These are phyloP conservation scores for Tokudaia tokunoshimensis DNA, from an alignment of 2,797 vertebrate genomes.

Conservation along the genomic window DNA sequence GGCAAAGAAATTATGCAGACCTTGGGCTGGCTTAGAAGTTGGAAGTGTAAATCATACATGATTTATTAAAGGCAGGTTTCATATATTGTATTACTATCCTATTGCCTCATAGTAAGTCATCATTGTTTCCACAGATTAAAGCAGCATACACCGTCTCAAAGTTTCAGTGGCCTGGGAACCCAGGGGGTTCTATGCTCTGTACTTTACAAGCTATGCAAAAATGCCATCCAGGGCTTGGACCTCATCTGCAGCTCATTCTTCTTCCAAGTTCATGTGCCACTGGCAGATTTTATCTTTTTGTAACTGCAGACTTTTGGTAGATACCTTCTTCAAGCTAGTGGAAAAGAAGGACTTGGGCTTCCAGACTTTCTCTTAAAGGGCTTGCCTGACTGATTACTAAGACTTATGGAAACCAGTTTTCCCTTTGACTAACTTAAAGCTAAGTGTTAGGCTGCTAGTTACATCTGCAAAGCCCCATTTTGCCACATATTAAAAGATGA, in stretches of 20 bases:
- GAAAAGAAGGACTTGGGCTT: not conserved
- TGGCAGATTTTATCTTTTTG: not conserved
- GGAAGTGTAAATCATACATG: not conserved
- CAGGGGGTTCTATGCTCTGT: not conserved
- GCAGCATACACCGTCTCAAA: not conserved
- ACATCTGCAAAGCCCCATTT: not conserved
- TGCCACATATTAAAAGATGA: not conserved
- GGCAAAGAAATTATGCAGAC: constrained; percentile 1
- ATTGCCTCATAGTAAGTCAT: not conserved
- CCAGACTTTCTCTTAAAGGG: not conserved
- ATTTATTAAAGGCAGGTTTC: constrained; percentile 49
- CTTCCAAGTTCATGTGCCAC: not conserved
- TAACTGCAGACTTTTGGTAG: not conserved
- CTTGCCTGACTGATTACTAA: not conserved
- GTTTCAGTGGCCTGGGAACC: not conserved
- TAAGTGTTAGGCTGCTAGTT: not conserved
- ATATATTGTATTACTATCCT: not conserved
- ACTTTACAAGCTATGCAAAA: not conserved
- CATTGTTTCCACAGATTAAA: not conserved
- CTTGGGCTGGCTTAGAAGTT: not conserved
- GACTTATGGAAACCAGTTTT: not conserved
- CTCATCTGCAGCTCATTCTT: not conserved
- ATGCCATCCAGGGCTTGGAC: not conserved
- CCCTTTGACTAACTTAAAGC: constrained; percentile 6
- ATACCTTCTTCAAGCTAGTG: not conserved